phyloP scores from a whole-genome alignment of 2,797 vertebrate species.

The Acanthurus lineatus region DNA sequence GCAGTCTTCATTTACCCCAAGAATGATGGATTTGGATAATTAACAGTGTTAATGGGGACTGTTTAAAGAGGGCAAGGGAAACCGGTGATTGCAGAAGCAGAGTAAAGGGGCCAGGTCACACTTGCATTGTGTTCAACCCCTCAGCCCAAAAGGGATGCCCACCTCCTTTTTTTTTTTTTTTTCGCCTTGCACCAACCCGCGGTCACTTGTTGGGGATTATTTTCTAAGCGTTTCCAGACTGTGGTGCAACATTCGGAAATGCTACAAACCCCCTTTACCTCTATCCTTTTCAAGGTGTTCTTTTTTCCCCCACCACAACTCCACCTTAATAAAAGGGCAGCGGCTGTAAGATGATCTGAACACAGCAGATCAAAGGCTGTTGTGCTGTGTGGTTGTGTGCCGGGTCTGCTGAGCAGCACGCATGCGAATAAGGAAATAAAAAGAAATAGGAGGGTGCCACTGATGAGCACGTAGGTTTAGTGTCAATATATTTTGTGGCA shows the following conservation, averaged over 20 bases:
- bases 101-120: constrained; percentile 75
- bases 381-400: constrained; percentile 64
- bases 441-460: constrained; percentile 57
- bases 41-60: constrained; percentile 87
- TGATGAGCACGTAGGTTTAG: constrained; percentile 59
- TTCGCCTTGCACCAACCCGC: not conserved
- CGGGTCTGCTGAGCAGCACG: constrained; percentile 35
- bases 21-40: constrained; percentile 90
- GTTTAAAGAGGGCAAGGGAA: constrained; percentile 82
- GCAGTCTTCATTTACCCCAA: constrained; percentile 89
- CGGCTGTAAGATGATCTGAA: constrained; percentile 69
- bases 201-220: constrained; percentile 48
- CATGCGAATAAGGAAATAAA: constrained; percentile 59
- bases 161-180: constrained; percentile 16
- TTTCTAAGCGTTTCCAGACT: constrained; percentile 49
- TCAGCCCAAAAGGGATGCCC: constrained; percentile 20
- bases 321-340: constrained; percentile 46
- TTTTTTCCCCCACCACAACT: not conserved
- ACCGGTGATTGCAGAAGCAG: constrained; percentile 67
- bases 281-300: constrained; percentile 35
- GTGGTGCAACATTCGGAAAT: constrained; percentile 31
- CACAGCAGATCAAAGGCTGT: constrained; percentile 74
- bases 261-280: constrained; percentile 20
- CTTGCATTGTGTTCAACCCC: constrained; percentile 41
- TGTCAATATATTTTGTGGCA: constrained; percentile 63